Percentiles rank a stretch among this genome's conserved stretches.
Conservation (phyloP, 2,888 invertebrate species). For the Ophion ellenae region DNA sequence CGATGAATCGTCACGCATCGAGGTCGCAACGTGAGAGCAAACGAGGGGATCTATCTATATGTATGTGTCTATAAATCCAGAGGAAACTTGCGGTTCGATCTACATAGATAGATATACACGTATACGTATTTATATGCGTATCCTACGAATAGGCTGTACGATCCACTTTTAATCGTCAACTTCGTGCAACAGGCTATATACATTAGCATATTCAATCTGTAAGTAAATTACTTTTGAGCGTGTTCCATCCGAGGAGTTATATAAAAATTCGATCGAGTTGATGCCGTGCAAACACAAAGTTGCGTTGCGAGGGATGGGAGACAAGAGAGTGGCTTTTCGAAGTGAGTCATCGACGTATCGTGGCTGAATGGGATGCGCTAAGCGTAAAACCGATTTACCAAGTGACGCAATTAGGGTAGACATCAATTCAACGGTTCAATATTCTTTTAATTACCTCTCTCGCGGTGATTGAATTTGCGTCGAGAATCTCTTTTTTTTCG, state of each 20-base stretch:
- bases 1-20: conserved; percentile 54
- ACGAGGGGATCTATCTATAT: conserved; percentile 1
- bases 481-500: background rate
- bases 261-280: conserved; percentile 59
- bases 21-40: conserved; percentile 32
- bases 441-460: background rate
- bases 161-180: conserved; percentile 75
- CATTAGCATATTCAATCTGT: conserved; percentile 76
- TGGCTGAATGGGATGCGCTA: conserved; percentile 31
- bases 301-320: conserved; percentile 6
- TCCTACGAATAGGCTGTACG: conserved; percentile 68
- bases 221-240: conserved; percentile 74
- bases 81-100: conserved; percentile 41
- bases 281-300: conserved; percentile 33
- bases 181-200: conserved; percentile 39
- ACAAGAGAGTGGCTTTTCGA: conserved; percentile 18
- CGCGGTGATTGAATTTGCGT: background rate
- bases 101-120: conserved; percentile 11
- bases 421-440: background rate
- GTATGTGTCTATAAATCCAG: conserved; percentile 24
- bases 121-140: conserved; percentile 32
- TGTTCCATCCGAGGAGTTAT: conserved; percentile 65
- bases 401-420: conserved; percentile 14
- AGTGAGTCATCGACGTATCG: conserved; percentile 39
- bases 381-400: conserved; percentile 28